Evolutionary conservation across 1,140 invertebrate species (phyloP).

Genomic region (Paraescarpia echinospica): DNA sequence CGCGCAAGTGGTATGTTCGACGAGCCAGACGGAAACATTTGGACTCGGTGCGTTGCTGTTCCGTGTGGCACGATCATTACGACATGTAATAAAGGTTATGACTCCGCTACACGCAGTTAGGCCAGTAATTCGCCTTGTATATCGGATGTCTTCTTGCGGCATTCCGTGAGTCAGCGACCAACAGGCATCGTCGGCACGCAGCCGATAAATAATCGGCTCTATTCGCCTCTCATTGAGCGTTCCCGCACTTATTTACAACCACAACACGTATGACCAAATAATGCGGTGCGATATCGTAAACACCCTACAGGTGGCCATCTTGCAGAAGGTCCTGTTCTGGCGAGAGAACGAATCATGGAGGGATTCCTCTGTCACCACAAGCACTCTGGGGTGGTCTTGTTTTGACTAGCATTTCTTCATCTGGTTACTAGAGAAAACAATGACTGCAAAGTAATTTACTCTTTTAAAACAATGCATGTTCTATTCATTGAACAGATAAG

Average conservation of each 20-base stretch:
- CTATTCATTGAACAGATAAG: no score
- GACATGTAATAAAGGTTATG: background rate
- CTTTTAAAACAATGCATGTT: no score
- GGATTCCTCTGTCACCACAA: background rate
- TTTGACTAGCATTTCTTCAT: background rate
- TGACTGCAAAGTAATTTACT: background rate
- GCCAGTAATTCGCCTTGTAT: background rate
- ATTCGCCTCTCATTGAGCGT: background rate
- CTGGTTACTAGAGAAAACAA: background rate
- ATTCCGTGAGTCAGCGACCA: slow-evolving; percentile 3
- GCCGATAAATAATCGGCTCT: background rate
- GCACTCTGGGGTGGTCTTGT: background rate
- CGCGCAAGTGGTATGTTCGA: background rate
- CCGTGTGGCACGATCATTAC: background rate
- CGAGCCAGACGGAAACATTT: slow-evolving; percentile 3
- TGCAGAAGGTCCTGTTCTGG: background rate
- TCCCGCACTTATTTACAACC: background rate
- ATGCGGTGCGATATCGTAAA: background rate
- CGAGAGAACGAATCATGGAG: background rate
- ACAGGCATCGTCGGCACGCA: background rate
- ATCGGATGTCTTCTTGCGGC: background rate
- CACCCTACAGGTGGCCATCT: background rate
- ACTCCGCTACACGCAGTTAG: background rate
- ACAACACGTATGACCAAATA: background rate
- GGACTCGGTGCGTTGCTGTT: background rate